These are phyloP conservation scores for Drosophila incognita DNA, from an alignment of 2,888 invertebrate species.

Conservation along the genomic window DNA sequence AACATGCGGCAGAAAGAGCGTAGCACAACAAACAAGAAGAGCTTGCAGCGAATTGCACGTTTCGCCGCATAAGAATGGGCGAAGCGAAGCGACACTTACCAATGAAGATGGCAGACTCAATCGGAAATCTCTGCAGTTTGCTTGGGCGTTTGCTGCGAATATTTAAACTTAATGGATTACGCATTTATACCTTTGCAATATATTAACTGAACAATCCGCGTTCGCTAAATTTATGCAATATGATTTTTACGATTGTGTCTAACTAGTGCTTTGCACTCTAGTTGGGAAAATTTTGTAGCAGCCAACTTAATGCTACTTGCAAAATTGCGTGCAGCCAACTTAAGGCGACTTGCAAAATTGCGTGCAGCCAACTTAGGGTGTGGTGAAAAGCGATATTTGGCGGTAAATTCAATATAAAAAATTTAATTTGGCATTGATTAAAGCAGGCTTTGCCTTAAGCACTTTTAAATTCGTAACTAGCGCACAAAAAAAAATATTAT, in stretches of 20 bases:
- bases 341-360: constrained; percentile 6
- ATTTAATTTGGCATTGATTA: neutral
- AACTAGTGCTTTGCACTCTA: constrained; percentile 13
- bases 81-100: constrained; percentile 22
- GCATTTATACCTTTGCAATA: constrained; percentile 24
- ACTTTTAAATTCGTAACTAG: constrained; percentile 14
- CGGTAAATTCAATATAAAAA: constrained; percentile 6
- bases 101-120: constrained; percentile 26
- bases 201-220: neutral
- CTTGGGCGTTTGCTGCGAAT: neutral
- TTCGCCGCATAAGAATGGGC: constrained; percentile 21
- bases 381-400: constrained; percentile 5
- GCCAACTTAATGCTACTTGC: constrained; percentile 39
- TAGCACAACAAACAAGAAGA: constrained; percentile 53
- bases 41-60: constrained; percentile 18
- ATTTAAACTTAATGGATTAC: constrained; percentile 9
- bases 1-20: constrained; percentile 25
- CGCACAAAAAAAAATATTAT: constrained; percentile 19
- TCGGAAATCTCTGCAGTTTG: constrained; percentile 9
- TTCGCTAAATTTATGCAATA: neutral
- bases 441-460: constrained; percentile 3
- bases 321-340: constrained; percentile 32
- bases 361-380: constrained; percentile 30
- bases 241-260: neutral
- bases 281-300: constrained; percentile 26